Base-by-base conservation (phyloP, 2,888 invertebrate species). In the Exephanes ischioxanthus region DNA sequence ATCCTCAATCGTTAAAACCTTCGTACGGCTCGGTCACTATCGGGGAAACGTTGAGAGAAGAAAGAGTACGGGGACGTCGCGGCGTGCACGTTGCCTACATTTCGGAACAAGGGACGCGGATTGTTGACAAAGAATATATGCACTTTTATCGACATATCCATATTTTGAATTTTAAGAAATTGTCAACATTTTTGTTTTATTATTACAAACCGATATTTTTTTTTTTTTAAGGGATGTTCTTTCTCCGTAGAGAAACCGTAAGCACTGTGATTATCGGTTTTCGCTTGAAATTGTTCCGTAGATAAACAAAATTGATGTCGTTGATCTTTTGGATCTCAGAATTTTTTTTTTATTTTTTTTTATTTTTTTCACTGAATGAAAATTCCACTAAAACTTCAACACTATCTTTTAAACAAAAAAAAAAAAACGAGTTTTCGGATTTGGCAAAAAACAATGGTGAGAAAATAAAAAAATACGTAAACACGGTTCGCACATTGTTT, bases 1-100 rank as follows among this genome's bases (percentile, higher is more conserved):
- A 48, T 48, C 41, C 48, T 72, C 30, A 33, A 51, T 88, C 88
- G 88, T 89, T 89, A 88, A 89, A 87, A 83, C 87, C 63, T 61
- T 73, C 68, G 61, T 70, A 63, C 45, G 37, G 30, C 26, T 67
- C 33, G 67, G 53, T 80, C 71, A 58, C 58, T 33, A 58, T 51
- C 61, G 14, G 22, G 26, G 45, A 78, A 37, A 66, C 55, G 61
- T 19, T 19, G 53, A 14, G 53, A 63, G 22, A 63, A 70, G 48
- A 37, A 66, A 71, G 45, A 19, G n/a, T 16, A 51, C 37, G 16
- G 70, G 30, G 9, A 3, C 11, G n/a, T 37, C 16, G 45, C 45
- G 16, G 30, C 6, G 16, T 6, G n/a, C 30, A 63, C 1, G 5
- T 63, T 22, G 19, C 19, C 11, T 22, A 55, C 22, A 22, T 26